Evolutionary conservation across 2,113 vertebrate species (phyloP).

Genomic region (Apaloderma vittatum): DNA sequence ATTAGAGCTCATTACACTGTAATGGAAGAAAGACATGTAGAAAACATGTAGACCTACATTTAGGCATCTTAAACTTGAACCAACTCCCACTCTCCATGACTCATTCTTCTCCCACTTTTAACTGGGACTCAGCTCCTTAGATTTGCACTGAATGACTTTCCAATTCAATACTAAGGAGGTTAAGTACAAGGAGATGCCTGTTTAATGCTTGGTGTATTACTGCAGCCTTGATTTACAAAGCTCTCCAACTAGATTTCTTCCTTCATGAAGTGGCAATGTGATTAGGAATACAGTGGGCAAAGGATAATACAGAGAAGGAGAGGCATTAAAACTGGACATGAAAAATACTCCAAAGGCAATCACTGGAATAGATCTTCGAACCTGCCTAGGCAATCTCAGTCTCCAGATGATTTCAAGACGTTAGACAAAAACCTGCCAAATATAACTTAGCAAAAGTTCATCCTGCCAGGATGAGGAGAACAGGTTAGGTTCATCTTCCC

Average conservation of each 20-base stretch:
- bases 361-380: background rate
- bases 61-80: background rate
- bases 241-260: background rate
- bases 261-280: background rate
- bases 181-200: background rate
- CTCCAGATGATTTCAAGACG: background rate
- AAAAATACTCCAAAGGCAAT: background rate
- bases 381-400: background rate
- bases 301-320: background rate
- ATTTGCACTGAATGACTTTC: background rate
- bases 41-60: conserved; percentile 4
- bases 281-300: background rate
- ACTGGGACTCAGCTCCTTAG: background rate
- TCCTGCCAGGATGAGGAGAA: background rate
- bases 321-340: background rate
- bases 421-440: background rate
- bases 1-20: conserved; percentile 19
- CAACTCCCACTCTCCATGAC: conserved; percentile 45
- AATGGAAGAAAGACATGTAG: background rate
- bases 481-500: background rate
- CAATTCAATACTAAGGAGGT: background rate
- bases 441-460: background rate
- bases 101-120: conserved; percentile 25
- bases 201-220: background rate
- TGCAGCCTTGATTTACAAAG: background rate